phyloP scores from a whole-genome alignment of 1,140 invertebrate genomes.

The Papilio helenus region DNA sequence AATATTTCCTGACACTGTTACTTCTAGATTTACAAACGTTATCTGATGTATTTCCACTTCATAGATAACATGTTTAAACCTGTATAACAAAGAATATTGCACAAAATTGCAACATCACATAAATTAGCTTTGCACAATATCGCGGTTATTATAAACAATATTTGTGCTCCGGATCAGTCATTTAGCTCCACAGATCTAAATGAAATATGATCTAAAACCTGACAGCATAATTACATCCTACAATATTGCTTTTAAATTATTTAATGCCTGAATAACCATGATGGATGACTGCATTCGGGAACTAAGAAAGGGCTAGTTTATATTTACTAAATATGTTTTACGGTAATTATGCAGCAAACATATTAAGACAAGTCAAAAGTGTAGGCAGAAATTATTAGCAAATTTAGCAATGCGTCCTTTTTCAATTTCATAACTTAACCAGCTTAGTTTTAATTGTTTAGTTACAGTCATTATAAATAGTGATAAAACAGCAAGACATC shows the following conservation, averaged over 20 bases:
- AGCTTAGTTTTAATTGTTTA: too few relatives aligned
- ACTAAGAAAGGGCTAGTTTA: not conserved
- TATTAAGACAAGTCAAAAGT: not conserved
- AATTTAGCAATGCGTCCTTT: not conserved
- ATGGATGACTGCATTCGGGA: constrained; percentile 23
- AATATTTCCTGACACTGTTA: too few relatives aligned
- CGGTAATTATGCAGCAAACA: not conserved
- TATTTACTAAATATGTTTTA: not conserved
- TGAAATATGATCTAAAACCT: constrained; percentile 33
- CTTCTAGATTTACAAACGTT: too few relatives aligned
- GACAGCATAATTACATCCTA: constrained; percentile 31
- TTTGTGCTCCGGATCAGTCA: constrained; percentile 29
- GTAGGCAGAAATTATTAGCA: not conserved
- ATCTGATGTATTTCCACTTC: too few relatives aligned
- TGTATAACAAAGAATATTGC: not conserved
- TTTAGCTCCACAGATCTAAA: not conserved
- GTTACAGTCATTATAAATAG: not conserved
- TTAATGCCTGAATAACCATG: constrained; percentile 30
- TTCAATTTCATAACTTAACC: not conserved
- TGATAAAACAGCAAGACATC: not conserved
- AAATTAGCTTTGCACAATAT: not conserved
- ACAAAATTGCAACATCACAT: not conserved
- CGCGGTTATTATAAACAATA: constrained; percentile 13
- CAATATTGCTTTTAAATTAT: constrained; percentile 38
- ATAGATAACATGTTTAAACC: not conserved